These are phyloP conservation scores for Phasianus colchicus DNA, from an alignment of 2,113 vertebrate genomes.

Conservation along the genomic window DNA sequence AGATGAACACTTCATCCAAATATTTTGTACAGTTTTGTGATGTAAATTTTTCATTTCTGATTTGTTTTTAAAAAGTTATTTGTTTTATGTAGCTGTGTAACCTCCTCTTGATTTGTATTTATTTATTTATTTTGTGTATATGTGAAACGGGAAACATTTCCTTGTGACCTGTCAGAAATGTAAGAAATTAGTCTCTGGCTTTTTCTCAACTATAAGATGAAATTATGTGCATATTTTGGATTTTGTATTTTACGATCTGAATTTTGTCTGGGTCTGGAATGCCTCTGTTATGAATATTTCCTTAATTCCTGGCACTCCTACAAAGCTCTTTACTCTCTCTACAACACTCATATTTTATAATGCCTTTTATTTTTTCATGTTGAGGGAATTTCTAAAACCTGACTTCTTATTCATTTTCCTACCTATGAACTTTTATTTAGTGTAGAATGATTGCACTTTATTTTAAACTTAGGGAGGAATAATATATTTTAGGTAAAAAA, in stretches of 20 bases:
- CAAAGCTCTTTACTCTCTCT: neutral
- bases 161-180: neutral
- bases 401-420: neutral
- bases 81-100: neutral
- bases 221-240: neutral
- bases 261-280: neutral
- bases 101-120: fast-evolving
- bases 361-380: neutral
- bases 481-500: neutral
- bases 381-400: neutral
- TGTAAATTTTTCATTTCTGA: neutral
- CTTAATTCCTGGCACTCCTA: neutral
- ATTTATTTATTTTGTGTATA: neutral
- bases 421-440: neutral
- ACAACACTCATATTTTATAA: neutral
- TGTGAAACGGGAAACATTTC: neutral
- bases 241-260: neutral
- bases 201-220: neutral
- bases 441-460: neutral
- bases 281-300: neutral
- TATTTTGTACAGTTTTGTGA: neutral
- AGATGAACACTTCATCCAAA: neutral
- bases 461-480: neutral
- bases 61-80: neutral
- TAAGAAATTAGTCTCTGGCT: neutral